These are phyloP conservation scores for Zoroaster sp. DNA, from an alignment of 53 echinoderm and acorn worm species.

Conservation along the genomic window DNA sequence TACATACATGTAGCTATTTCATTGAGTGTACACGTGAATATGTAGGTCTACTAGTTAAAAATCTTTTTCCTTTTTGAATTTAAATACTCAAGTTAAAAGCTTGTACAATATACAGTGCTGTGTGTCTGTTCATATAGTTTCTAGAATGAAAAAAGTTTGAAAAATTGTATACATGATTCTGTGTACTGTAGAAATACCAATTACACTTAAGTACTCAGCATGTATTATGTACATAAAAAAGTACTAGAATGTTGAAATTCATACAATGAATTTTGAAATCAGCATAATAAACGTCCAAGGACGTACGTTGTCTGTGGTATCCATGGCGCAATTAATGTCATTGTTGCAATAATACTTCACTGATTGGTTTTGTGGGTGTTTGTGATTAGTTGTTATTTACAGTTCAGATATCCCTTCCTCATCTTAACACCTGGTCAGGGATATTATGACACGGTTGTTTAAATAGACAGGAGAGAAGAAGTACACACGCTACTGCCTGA, in stretches of 20 bases:
- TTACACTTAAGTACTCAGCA: too few relatives aligned
- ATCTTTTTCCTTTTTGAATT: neutral
- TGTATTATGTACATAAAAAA: too few relatives aligned
- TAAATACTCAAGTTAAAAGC: neutral
- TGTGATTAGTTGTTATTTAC: slow-evolving; percentile 14
- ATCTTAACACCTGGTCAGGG: slow-evolving; percentile 8
- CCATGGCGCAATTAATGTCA: neutral
- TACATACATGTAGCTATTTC: too few relatives aligned
- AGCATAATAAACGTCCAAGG: neutral
- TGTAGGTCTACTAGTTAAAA: too few relatives aligned
- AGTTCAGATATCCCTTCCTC: neutral
- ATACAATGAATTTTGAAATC: neutral
- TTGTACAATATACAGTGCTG: too few relatives aligned
- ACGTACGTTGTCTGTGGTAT: neutral
- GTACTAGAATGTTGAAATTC: too few relatives aligned
- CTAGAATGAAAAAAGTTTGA: too few relatives aligned
- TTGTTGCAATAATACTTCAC: neutral
- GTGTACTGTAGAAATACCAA: too few relatives aligned
- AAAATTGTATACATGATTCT: too few relatives aligned
- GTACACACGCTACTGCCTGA: too few relatives aligned
- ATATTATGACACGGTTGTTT: neutral
- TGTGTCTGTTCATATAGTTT: too few relatives aligned
- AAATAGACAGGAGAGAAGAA: neutral
- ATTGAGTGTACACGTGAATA: too few relatives aligned
- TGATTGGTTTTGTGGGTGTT: neutral